Evolutionary conservation across 1,140 invertebrate genomes (phyloP).

Genomic region (Magallana gigas): DNA sequence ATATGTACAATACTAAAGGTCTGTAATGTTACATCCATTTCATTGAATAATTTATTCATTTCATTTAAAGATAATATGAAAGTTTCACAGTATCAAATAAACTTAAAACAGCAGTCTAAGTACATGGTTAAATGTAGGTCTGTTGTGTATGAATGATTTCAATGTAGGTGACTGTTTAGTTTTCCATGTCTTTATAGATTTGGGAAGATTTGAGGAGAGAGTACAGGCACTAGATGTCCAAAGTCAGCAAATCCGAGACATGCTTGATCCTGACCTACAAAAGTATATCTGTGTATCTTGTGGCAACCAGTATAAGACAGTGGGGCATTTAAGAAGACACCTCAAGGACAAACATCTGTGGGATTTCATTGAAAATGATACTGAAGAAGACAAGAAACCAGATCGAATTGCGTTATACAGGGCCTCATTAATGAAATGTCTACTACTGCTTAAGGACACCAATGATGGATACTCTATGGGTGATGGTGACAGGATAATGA

Average conservation of each 20-base stretch:
- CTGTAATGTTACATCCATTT: too few species aligned
- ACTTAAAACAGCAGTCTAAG: too few species aligned
- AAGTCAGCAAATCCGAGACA: conserved; percentile 1
- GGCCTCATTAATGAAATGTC: conserved; percentile 53
- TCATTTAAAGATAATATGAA: too few species aligned
- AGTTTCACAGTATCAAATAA: too few species aligned
- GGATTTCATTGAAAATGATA: neutral
- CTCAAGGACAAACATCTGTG: conserved; percentile 31
- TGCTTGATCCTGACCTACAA: neutral
- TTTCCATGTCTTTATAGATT: conserved; percentile 10
- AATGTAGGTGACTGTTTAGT: too few species aligned
- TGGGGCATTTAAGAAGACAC: conserved; percentile 28
- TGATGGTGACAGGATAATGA: conserved; percentile 38
- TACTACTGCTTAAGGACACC: conserved; percentile 46
- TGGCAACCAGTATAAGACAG: conserved; percentile 41
- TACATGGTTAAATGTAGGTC: too few species aligned
- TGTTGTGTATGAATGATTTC: too few species aligned
- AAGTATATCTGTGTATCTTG: conserved; percentile 38
- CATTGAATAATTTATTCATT: too few species aligned
- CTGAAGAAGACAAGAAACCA: neutral
- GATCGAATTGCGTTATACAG: conserved; percentile 46
- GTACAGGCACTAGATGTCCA: conserved; percentile 33
- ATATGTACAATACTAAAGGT: too few species aligned
- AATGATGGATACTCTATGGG: conserved; percentile 50
- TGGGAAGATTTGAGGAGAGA: neutral